Conservation (phyloP, 2,888 invertebrate genomes). For the Dolichopus griseipennis region DNA sequence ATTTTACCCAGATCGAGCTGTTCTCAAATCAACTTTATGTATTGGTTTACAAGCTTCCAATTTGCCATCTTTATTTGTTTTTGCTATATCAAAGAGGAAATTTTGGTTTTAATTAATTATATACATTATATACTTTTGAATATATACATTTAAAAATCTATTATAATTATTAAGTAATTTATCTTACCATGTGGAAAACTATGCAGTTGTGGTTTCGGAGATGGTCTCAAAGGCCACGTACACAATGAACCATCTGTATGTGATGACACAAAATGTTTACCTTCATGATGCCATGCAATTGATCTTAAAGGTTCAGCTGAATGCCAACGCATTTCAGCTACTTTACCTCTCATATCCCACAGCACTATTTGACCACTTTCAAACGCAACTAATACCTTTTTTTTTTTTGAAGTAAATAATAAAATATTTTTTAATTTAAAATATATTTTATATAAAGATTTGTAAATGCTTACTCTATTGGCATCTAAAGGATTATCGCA, state of each 20-base stretch:
- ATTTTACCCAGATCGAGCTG: conserved; percentile 69
- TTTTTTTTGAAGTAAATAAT: background rate
- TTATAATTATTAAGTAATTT: background rate
- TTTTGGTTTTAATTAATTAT: no score
- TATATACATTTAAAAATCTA: no score
- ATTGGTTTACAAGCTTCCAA: conserved; percentile 90
- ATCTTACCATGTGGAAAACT: conserved; percentile 84
- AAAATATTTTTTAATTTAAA: background rate
- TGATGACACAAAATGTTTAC: conserved; percentile 92
- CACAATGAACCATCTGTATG: conserved; percentile 93
- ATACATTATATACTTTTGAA: no score
- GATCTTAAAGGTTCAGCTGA: conserved; percentile 72
- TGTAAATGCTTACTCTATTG: conserved; percentile 66
- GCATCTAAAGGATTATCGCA: conserved; percentile 95
- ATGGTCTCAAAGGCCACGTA: conserved; percentile 78
- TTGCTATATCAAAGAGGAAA: conserved; percentile 53
- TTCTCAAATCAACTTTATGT: conserved; percentile 92
- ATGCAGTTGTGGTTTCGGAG: conserved; percentile 68
- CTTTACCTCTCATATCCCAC: conserved; percentile 87
- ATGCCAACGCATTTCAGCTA: conserved; percentile 76
- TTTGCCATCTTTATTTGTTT: conserved; percentile 86
- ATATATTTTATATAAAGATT: background rate
- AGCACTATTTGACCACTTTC: conserved; percentile 89
- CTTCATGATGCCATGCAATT: conserved; percentile 95
- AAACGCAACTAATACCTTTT: conserved; percentile 89